Conservation (phyloP, 2,888 invertebrate genomes). For the Eumerus sabulonum region DNA sequence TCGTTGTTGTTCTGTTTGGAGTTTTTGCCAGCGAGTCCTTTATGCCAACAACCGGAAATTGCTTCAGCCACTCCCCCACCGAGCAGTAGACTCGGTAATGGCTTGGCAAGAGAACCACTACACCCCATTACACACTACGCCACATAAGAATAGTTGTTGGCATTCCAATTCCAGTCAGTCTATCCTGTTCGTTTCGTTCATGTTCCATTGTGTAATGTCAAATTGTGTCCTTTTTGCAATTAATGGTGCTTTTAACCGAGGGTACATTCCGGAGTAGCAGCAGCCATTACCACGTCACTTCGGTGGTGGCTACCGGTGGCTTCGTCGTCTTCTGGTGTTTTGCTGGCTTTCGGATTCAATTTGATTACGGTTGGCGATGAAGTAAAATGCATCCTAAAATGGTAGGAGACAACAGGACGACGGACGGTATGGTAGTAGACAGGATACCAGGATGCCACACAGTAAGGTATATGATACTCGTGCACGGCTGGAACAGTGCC, state of each 20-base stretch:
- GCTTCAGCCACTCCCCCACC: slow-evolving; percentile 22
- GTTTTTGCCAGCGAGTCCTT: slow-evolving; percentile 43
- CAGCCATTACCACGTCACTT: slow-evolving; percentile 29
- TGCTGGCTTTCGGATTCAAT: slow-evolving; percentile 52
- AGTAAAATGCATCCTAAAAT: slow-evolving; percentile 54
- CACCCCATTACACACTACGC: slow-evolving; percentile 10
- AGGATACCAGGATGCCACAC: too few relatives aligned
- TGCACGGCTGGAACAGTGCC: slow-evolving; percentile 41
- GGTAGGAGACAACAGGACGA: slow-evolving; percentile 31
- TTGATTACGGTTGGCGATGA: slow-evolving; percentile 52
- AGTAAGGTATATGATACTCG: too few relatives aligned
- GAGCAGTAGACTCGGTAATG: slow-evolving; percentile 17
- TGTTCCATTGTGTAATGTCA: slow-evolving; percentile 36
- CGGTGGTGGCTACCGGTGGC: neutral
- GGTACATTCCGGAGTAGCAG: slow-evolving; percentile 19
- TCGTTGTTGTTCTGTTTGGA: slow-evolving; percentile 12
- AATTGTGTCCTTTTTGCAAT: slow-evolving; percentile 51
- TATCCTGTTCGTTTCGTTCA: too few relatives aligned
- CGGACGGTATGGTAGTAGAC: too few relatives aligned
- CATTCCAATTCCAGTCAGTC: slow-evolving; percentile 7
- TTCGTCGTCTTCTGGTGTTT: slow-evolving; percentile 27
- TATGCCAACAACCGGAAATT: slow-evolving; percentile 49
- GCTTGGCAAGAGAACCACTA: neutral
- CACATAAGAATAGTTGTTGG: slow-evolving; percentile 31
- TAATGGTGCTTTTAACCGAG: slow-evolving; percentile 45